Conservation (phyloP, 2,113 vertebrate genomes). For the Limnothrissa miodon region DNA sequence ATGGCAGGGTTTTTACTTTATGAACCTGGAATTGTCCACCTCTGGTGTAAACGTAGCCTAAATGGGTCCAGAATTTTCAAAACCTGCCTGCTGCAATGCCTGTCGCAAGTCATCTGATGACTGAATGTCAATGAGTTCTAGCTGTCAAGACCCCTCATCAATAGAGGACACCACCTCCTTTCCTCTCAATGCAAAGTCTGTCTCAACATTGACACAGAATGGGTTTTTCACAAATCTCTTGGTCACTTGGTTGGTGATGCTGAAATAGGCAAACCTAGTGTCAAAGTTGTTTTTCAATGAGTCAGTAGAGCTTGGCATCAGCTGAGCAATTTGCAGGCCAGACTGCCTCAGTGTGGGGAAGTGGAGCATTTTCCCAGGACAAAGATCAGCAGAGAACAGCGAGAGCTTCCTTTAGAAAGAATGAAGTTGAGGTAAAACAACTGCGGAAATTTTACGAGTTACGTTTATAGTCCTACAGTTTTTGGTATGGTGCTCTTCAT, state of each 20-base stretch:
- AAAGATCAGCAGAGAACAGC: not conserved
- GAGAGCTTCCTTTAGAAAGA: not conserved
- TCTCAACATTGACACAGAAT: not conserved
- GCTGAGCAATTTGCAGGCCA: not conserved
- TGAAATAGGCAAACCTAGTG: not conserved
- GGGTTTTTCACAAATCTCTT: not conserved
- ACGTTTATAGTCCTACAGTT: too few relatives aligned
- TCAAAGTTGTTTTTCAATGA: not conserved
- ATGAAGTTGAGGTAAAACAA: too few relatives aligned
- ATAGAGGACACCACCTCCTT: not conserved
- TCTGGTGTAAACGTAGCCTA: too few relatives aligned
- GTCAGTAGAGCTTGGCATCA: not conserved
- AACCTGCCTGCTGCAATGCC: not conserved
- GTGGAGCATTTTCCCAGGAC: not conserved
- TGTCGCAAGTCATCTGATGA: not conserved
- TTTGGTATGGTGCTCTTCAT: too few relatives aligned
- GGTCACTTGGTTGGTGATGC: not conserved
- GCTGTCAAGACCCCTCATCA: not conserved
- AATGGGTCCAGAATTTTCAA: constrained; percentile 25
- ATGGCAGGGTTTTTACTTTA: too few relatives aligned
- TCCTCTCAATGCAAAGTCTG: not conserved
- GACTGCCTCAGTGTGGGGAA: too few relatives aligned
- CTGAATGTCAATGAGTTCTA: not conserved
- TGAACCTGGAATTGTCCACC: too few relatives aligned
- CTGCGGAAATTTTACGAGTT: too few relatives aligned